Percentiles rank a stretch among this genome's conserved stretches.
phyloP scores from a whole-genome alignment of 23 tunicate species.

The Ciona savignyi region DNA sequence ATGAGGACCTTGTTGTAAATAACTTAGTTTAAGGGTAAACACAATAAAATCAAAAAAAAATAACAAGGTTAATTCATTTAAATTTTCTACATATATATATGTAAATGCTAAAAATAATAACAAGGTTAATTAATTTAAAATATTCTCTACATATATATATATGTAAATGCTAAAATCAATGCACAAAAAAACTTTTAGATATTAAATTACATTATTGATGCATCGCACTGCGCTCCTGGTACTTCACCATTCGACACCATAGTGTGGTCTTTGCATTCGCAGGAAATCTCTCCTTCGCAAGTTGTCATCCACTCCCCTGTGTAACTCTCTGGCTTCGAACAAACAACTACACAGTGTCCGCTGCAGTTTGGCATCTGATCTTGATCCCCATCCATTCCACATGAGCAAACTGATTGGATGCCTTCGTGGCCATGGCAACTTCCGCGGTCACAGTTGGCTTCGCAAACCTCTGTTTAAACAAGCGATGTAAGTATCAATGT shows the following conservation, averaged over 20 bases:
- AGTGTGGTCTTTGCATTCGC: neutral
- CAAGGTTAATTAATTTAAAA: no score
- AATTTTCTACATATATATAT: no score
- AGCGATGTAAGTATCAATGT: no score
- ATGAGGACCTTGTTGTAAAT: no score
- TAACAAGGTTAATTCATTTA: no score
- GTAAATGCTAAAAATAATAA: no score
- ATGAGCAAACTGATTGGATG: neutral
- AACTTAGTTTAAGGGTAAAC: no score
- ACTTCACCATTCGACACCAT: neutral
- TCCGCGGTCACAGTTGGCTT: neutral
- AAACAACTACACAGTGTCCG: neutral
- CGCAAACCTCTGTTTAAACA: neutral
- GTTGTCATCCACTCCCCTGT: conserved; percentile 2
- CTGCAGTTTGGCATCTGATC: neutral
- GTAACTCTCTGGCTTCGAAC: neutral
- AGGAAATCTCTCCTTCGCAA: conserved; percentile 10
- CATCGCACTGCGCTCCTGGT: neutral
- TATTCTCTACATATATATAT: no score
- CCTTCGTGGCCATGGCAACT: neutral
- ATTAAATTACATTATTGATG: no score
- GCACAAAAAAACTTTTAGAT: no score
- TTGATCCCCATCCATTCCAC: neutral
- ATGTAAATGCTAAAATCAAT: no score
- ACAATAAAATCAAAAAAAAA: no score